Evolutionary conservation across 1,140 invertebrate genomes (phyloP).

Genomic region (Globodera ellingtonae): DNA sequence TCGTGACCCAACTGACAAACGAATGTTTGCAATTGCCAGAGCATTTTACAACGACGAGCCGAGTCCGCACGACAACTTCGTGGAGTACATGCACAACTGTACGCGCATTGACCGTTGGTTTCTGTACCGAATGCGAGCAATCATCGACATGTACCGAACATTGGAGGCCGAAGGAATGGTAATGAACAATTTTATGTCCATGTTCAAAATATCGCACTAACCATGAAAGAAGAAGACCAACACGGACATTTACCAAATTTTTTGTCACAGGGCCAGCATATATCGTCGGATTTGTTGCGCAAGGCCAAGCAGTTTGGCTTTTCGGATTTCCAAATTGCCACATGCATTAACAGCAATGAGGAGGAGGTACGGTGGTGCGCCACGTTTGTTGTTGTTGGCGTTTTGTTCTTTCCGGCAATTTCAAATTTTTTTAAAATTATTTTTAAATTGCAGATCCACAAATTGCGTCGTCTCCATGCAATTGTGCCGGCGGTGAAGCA

Average conservation of each 20-base stretch:
- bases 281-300: conserved; percentile 70
- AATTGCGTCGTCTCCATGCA: conserved; percentile 64
- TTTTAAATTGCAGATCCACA: conserved; percentile 68
- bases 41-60: conserved; percentile 77
- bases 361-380: not conserved
- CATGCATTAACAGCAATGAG: conserved; percentile 70
- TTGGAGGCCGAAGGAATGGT: not conserved
- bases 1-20: conserved; percentile 88
- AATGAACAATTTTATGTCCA: conserved; percentile 7
- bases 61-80: conserved; percentile 73
- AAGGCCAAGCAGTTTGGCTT: conserved; percentile 91
- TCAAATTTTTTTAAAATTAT: conserved; percentile 48
- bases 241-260: not conserved
- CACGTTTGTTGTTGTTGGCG: too few species aligned
- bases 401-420: conserved; percentile 4
- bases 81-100: conserved; percentile 82
- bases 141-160: conserved; percentile 76
- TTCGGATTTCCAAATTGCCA: conserved; percentile 93
- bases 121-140: conserved; percentile 88
- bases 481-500: conserved; percentile 89
- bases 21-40: conserved; percentile 93
- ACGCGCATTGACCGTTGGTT: conserved; percentile 99
- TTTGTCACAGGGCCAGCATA: not conserved
- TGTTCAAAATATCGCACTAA: conserved; percentile 8
- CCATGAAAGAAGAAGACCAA: not conserved